These are phyloP conservation scores for Xenopus petersii DNA, from an alignment of 2,797 vertebrate genomes.

Conservation along the genomic window DNA sequence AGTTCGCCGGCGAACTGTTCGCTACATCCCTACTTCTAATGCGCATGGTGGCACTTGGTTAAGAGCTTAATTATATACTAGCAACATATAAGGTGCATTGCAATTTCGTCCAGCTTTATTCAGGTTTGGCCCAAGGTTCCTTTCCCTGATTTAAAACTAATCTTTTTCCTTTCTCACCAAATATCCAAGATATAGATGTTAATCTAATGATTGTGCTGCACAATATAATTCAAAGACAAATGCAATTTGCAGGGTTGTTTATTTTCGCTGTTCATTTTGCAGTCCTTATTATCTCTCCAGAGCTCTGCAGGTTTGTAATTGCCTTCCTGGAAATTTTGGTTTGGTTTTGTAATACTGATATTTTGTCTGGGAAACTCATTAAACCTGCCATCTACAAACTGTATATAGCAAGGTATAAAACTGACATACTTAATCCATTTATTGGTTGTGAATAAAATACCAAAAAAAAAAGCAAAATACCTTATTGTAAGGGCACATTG, in stretches of 20 bases:
- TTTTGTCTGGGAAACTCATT: conserved; percentile 52
- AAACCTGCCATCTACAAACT: conserved; percentile 47
- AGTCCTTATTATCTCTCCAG: conserved; percentile 51
- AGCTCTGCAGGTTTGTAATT: conserved; percentile 52
- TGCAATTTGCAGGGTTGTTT: conserved; percentile 45
- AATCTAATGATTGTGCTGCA: conserved; percentile 46
- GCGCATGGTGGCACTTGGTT: too few relatives aligned
- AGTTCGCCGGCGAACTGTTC: too few relatives aligned
- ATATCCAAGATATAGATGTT: conserved; percentile 44
- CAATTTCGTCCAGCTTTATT: too few relatives aligned
- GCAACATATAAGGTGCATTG: too few relatives aligned
- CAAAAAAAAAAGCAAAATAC: too few relatives aligned
- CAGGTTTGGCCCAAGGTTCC: too few relatives aligned
- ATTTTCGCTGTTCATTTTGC: conserved; percentile 44
- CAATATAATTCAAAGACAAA: conserved; percentile 53
- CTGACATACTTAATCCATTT: too few relatives aligned
- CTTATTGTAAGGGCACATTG: too few relatives aligned
- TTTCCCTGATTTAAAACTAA: too few relatives aligned
- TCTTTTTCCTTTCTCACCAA: not conserved
- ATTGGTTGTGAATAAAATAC: too few relatives aligned
- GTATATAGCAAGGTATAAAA: not conserved
- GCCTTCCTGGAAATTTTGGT: conserved; percentile 52
- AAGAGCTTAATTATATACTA: too few relatives aligned
- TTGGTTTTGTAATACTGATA: conserved; percentile 54
- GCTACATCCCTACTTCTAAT: too few relatives aligned